Evolutionary conservation across 2,888 invertebrate genomes (phyloP).

Genomic region (Dexiosoma caninum): DNA sequence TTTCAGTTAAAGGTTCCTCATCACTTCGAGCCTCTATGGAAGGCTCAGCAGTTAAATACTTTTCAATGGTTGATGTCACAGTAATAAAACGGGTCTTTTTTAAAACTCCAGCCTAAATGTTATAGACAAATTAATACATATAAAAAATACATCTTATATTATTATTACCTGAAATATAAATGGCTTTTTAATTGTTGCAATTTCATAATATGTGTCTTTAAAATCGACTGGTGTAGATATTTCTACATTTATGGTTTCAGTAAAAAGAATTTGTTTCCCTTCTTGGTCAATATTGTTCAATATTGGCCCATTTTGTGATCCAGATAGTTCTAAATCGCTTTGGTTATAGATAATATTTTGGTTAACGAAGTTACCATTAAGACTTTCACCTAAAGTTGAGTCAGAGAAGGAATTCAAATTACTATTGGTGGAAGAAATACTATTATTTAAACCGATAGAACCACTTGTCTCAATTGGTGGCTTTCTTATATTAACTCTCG

Average conservation of each 20-base stretch:
- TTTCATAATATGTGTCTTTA: conserved; percentile 91
- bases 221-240: conserved; percentile 93
- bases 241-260: conserved; percentile 91
- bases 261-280: conserved; percentile 79
- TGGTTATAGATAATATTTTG: conserved; percentile 67
- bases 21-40: conserved; percentile 80
- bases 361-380: conserved; percentile 48
- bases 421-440: background rate
- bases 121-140: background rate
- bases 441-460: conserved; percentile 22
- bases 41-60: conserved; percentile 82
- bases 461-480: conserved; percentile 71
- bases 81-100: conserved; percentile 93
- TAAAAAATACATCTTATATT: no score
- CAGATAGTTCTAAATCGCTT: conserved; percentile 85
- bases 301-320: conserved; percentile 81
- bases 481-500: conserved; percentile 87
- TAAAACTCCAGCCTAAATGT: conserved; percentile 86
- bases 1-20: conserved; percentile 90
- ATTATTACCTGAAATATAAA: conserved; percentile 90
- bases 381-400: conserved; percentile 38
- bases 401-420: conserved; percentile 29
- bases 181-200: conserved; percentile 93
- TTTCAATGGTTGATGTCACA: conserved; percentile 91
- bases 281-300: conserved; percentile 77